phyloP scores from a whole-genome alignment of 1,140 invertebrate species.

The Orius laevigatus region DNA sequence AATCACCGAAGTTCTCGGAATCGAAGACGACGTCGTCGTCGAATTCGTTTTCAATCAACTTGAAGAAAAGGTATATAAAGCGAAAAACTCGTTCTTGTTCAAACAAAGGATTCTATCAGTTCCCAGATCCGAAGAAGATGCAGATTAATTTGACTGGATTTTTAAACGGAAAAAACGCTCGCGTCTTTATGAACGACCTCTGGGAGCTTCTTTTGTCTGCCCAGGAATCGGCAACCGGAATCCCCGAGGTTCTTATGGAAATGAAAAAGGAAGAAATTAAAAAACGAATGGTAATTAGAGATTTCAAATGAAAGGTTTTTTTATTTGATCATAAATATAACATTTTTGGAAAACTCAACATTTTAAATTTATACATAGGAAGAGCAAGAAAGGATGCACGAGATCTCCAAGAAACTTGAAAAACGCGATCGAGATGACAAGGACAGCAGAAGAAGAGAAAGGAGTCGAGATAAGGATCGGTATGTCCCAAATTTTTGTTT shows the following conservation, averaged over 20 bases:
- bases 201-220: conserved; percentile 92
- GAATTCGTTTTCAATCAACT: conserved; percentile 99
- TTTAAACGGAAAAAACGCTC: conserved; percentile 92
- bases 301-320: neutral
- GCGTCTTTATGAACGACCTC: conserved; percentile 91
- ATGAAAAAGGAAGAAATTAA: conserved; percentile 95
- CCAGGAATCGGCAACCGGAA: conserved; percentile 84
- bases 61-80: conserved; percentile 70
- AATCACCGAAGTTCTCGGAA: conserved; percentile 84
- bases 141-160: conserved; percentile 99
- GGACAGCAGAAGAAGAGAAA: conserved; percentile 30
- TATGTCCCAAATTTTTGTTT: conserved; percentile 15
- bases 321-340: neutral
- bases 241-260: conserved; percentile 82
- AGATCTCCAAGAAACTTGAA: conserved; percentile 33
- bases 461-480: conserved; percentile 33
- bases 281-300: conserved; percentile 45
- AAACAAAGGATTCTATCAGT: conserved; percentile 34
- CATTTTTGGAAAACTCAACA: too few species aligned
- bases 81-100: neutral
- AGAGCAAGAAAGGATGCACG: conserved; percentile 51
- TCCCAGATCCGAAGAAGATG: conserved; percentile 95
- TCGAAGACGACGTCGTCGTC: conserved; percentile 96
- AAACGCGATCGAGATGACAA: conserved; percentile 31
- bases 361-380: conserved; percentile 31